Base-by-base conservation (phyloP, 2,888 invertebrate species). In the Leucophenga maculata region DNA sequence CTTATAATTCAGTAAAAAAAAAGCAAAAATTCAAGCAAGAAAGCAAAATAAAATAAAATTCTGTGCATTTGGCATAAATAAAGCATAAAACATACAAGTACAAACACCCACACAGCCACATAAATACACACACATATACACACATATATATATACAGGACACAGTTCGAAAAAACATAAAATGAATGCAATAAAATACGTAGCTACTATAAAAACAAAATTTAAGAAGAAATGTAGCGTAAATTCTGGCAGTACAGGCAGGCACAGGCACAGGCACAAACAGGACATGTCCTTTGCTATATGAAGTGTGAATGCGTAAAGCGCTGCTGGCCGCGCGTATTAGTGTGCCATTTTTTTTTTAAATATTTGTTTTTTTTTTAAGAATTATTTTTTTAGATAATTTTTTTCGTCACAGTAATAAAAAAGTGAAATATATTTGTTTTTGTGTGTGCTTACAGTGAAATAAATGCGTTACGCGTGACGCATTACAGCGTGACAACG, bases 151-250 rank as follows among this genome's bases (percentile, higher is more conserved):
- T 26, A 4, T 26, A 26, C 26, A 26, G 3, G 26, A 4, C 26
- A 3, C 26, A 26, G 26, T 26, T 26, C 26, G 26, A 9, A 39
- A 39, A 22, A 18, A 22, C 55, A 26, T 55, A 22, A 26, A 55
- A 55, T 55, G 11, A 22, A 22, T 55, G 55, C 55, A 55, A 55
- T 55, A 55, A 55, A 55, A 55, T 55, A 55, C 6, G 18, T 9
- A 11, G 9, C 8, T 22, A 55, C 2, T n/a, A n/a, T n/a, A n/a
- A n/a, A n/a, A n/a, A 55, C 22, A 55, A 11, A 55, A 55, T 22
- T 11, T 55, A 55, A 55, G 14, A 22, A 55, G 18, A 55, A 55
- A 20, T 26, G 14, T 26, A 55, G 55, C 55, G 26, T 22, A 55
- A 22, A 22, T 18, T 55, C 26, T 26, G 55, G 55, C 55, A 26